Base-by-base conservation (phyloP, 2,797 vertebrate species). In the Lates japonicus region DNA sequence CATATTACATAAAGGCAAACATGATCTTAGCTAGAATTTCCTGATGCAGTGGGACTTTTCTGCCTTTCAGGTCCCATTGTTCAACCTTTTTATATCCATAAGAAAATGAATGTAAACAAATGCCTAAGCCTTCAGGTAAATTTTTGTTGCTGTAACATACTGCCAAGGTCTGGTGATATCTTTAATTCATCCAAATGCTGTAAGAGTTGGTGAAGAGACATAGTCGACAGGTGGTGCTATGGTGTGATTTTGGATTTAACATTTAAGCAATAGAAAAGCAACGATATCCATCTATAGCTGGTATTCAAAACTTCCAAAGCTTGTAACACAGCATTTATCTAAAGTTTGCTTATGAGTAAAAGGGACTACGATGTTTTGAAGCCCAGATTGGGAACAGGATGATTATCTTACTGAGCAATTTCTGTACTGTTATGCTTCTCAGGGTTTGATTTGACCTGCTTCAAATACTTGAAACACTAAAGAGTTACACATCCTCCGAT, bases 381-480 rank as follows among this genome's bases (percentile, higher is more conserved):
- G 29, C 11, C 22, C 44, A 9, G 20, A 69, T 52, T 25, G 2
- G 20, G 5, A 37, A 52, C 19, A 37, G 35, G 33, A 51, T 73
- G 14, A 44, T 63, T 37, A 42, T 46, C 68, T 79, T 25, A 78
- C 61, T 35, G 39, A 62, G 37, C 14, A 59, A 35, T 44, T 44
- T 54, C 44, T 74, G 17, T 75, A 42, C 59, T 52, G 35, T 66
- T n/a, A 17, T 22, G 59, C 61, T 66, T 81, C 64, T 87, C 79
- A 79, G 70, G 65, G 78, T 83, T 74, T 61, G 51, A 22, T 59
- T 80, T 58, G 31, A 52, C 8, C 42, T 48, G 13, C n/a, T n/a
- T 39, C 52, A 17, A 62, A 57, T 42, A 73, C n/a, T n/a, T 33
- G 7, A 81, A 75, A 8, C 65, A 64, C 25, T 67, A 74, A 84